Evolutionary conservation across 2,113 vertebrate species (phyloP).

Genomic region (Lichenostomus cassidix): DNA sequence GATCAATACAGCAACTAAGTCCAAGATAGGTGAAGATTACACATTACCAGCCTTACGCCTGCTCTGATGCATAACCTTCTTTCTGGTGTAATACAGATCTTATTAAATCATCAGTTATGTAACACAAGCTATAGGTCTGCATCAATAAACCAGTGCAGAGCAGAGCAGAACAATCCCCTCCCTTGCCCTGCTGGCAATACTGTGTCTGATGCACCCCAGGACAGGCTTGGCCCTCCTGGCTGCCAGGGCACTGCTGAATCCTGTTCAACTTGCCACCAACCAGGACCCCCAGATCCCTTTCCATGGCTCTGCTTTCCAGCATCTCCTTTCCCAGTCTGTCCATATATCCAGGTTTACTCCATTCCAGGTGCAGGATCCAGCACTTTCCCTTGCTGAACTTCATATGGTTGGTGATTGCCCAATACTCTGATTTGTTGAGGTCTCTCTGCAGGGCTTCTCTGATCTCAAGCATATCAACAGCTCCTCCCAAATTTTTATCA

Average conservation of each 20-base stretch:
- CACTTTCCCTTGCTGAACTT: not conserved
- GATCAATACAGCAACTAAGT: not conserved
- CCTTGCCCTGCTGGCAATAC: rapidly evolving
- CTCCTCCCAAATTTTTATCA: not conserved
- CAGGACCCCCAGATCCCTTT: not conserved
- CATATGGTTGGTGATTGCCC: not conserved
- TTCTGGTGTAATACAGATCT: not conserved
- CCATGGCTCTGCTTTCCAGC: not conserved
- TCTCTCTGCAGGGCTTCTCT: not conserved
- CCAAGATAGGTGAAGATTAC: not conserved
- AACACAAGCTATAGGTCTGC: not conserved
- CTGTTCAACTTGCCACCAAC: rapidly evolving
- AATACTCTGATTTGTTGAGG: rapidly evolving
- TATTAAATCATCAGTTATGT: not conserved
- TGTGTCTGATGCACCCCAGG: not conserved
- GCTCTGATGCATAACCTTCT: rapidly evolving
- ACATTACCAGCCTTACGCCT: not conserved
- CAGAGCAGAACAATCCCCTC: not conserved
- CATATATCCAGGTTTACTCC: not conserved
- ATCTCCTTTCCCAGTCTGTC: not conserved
- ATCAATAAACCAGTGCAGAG: not conserved
- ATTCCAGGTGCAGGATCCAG: not conserved
- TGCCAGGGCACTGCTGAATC: not conserved
- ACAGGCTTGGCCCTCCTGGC: not conserved
- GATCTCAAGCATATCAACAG: not conserved